Percentiles rank a stretch among this genome's conserved stretches.
phyloP scores from a whole-genome alignment of 2,888 invertebrate species.

The Flexamia atlantica region DNA sequence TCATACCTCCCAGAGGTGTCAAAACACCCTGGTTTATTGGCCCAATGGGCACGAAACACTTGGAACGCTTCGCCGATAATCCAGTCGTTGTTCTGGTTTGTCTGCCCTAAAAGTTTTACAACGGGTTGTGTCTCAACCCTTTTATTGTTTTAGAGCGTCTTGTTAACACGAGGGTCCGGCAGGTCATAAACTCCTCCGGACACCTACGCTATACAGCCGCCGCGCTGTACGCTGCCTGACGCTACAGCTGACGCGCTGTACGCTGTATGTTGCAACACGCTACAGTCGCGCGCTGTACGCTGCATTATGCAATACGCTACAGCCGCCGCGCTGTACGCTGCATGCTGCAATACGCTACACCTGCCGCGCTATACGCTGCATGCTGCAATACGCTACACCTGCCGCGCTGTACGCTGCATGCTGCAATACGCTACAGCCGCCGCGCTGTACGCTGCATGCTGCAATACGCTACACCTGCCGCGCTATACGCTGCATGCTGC shows the following conservation, averaged over 20 bases:
- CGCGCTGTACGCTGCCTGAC: not conserved
- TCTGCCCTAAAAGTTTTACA: slow-evolving; percentile 54
- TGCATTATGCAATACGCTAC: no score
- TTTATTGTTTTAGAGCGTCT: slow-evolving; percentile 57
- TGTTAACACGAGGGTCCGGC: slow-evolving; percentile 32
- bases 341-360: no score
- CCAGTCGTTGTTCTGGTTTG: slow-evolving; percentile 37
- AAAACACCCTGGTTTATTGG: slow-evolving; percentile 39
- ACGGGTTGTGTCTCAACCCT: slow-evolving; percentile 48
- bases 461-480: no score
- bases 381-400: no score
- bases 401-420: no score
- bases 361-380: no score
- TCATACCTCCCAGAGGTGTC: slow-evolving; percentile 6
- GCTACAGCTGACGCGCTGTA: not conserved
- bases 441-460: no score
- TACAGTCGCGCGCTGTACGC: no score
- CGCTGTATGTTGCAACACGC: no score
- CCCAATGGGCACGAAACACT: slow-evolving; percentile 13
- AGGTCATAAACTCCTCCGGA: slow-evolving; percentile 24
- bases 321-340: no score
- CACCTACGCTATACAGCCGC: not conserved
- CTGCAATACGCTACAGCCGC: no score
- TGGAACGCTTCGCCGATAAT: slow-evolving; percentile 39
- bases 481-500: no score